phyloP scores from a whole-genome alignment of 2,797 vertebrate genomes.

The Columba guinea region DNA sequence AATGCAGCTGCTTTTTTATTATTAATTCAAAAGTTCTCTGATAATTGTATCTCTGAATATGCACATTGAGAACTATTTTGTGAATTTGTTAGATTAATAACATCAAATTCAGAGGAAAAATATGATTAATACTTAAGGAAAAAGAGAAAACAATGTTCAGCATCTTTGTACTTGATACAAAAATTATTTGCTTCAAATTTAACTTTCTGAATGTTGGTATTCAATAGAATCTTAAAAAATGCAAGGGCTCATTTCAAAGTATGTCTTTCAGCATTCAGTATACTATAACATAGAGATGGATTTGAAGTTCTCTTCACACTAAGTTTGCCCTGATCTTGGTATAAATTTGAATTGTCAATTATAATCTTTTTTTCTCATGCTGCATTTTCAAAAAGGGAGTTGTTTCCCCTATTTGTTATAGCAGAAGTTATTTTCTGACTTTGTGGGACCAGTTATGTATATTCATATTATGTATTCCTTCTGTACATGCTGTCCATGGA shows the following conservation, averaged over 20 bases:
- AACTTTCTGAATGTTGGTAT: background rate
- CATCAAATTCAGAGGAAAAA: background rate
- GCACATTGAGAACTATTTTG: background rate
- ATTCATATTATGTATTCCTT: background rate
- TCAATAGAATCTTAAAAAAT: background rate
- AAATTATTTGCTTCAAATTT: background rate
- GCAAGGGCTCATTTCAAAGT: background rate
- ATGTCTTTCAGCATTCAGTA: background rate
- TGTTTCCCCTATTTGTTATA: background rate
- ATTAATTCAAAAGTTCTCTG: conserved; percentile 32
- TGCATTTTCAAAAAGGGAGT: background rate
- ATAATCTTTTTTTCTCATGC: background rate
- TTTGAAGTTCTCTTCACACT: background rate
- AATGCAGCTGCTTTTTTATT: conserved; percentile 16
- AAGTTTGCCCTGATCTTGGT: background rate
- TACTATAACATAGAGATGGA: background rate
- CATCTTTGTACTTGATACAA: background rate
- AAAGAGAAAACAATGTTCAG: background rate
- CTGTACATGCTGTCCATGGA: background rate
- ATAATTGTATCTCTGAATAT: background rate
- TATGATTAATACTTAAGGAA: background rate
- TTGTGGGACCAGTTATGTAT: background rate
- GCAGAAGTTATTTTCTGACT: background rate
- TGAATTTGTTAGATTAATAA: background rate
- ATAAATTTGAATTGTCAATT: background rate